Evolutionary conservation across 2,113 vertebrate species (phyloP).

Genomic region (Notothenia coriiceps): DNA sequence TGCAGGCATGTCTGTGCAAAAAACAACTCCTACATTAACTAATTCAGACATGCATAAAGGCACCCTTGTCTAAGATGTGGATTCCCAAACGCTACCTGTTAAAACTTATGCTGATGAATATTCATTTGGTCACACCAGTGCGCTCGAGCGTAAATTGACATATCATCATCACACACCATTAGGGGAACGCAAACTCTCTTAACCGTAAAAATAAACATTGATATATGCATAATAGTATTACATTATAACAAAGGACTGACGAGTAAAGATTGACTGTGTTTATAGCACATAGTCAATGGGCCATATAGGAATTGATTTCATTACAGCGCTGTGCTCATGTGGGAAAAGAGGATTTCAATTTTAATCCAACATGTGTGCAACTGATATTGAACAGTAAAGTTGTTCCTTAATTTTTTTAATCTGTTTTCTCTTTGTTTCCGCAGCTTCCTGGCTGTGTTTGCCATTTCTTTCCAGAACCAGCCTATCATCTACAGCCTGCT

Average conservation of each 20-base stretch:
- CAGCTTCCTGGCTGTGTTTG: conserved; percentile 88
- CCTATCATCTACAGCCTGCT: conserved; percentile 88
- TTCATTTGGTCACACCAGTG: conserved; percentile 39
- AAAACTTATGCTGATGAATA: conserved; percentile 47
- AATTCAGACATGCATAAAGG: conserved; percentile 23
- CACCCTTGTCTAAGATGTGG: neutral
- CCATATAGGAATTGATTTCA: conserved; percentile 65
- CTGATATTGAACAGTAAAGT: conserved; percentile 40
- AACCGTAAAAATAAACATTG: conserved; percentile 56
- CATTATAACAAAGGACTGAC: conserved; percentile 58
- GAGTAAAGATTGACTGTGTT: conserved; percentile 61
- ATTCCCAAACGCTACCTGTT: conserved; percentile 20
- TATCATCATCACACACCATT: conserved; percentile 48
- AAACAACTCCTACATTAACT: neutral
- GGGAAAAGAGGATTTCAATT: conserved; percentile 52
- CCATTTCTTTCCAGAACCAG: conserved; percentile 89
- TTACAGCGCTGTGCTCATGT: conserved; percentile 46
- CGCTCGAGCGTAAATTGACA: conserved; percentile 39
- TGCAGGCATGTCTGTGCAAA: neutral
- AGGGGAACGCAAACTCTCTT: conserved; percentile 31
- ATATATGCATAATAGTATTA: conserved; percentile 55
- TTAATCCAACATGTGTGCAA: conserved; percentile 35
- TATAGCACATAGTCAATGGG: conserved; percentile 51
- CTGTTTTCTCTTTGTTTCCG: conserved; percentile 29
- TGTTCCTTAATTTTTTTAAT: conserved; percentile 3